Evolutionary conservation across 2,888 invertebrate species (phyloP), one percentile per base, ranked within the genome.

Genomic region (Amblyjoppa fuscipennis): DNA sequence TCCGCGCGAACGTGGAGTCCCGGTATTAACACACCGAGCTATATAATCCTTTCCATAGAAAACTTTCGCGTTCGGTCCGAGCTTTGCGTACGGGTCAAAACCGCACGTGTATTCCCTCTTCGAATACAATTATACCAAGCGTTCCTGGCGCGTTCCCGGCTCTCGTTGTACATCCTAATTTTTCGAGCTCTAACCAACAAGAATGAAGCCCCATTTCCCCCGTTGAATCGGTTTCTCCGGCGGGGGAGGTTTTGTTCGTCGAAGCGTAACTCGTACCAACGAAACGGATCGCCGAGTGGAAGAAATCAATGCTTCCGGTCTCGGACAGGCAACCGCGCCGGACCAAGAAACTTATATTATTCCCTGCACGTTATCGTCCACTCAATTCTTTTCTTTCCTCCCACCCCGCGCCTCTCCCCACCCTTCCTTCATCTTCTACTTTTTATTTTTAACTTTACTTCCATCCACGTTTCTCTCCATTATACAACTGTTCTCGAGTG

Each of bases 281-380:
- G 80, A 77, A 80, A 83, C 76, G 81, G 69, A 77, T 68, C 69
- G 64, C 69, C 83, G 80, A 83, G 85, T 77, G 83, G 83, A 86
- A 86, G 85, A 86, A 86, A 86, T 86, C 85, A 86, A 86, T 86
- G 85, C 85, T 86, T 83, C 83, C 85, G 83, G 76, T 64, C 68
- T 76, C 80, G 80, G 79, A 69, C 80, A 64, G 80, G 75, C 77
- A 74, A 68, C 84, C 73, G 74, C 69, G 69, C 85, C 75, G 80
- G 83, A 82, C 82, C 85, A 73, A 83, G 85, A 83, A 86, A 83
- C 85, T 86, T 86, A 83, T 86, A 83, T 83, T 86, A 83, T 86
- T 86, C 83, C 68, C 85, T 78, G 85, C 85, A 86, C 85, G 85
- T 86, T 86, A 83, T 86, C 85, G 85, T 86, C 85, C 83, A 86